Base-by-base conservation (phyloP, 2,797 vertebrate species). In the Tragopan temminckii region DNA sequence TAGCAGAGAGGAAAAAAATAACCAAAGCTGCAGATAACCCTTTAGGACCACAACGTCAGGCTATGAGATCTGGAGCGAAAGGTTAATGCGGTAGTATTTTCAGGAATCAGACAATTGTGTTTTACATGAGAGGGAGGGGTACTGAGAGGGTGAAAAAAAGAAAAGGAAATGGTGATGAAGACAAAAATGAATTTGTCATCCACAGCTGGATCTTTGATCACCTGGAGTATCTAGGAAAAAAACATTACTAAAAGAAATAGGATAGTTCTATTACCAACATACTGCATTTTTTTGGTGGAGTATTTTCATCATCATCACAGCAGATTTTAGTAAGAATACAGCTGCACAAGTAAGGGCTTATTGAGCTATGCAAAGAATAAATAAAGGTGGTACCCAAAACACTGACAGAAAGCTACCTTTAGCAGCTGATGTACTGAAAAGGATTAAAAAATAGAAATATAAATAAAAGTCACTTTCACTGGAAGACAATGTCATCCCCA, bases 11-110 rank as follows among this genome's bases (percentile, higher is more conserved):
- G 48, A 81, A 95, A 95, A 97, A 97, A 95, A 95, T 86, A 95
- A 89, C 93, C 82, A 93, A 94, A 96, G 94, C 91, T 94, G 85
- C 94, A 95, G 93, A 96, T 97, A 95, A 97, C 96, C 94, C 95
- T 97, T 94, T 81, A 95, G 90, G 83, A 93, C 70, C 90, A 95
- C 55, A 96, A 80, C 13, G 13, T 80, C 79, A 92, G 74, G 62
- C 66, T 83, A 46, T 35, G 53, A 94, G 83, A 88, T 93, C 69
- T 18, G 29, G 29, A 95, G 77, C 66, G 86, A 93, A 92, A 93
- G 87, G 77, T 93, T 89, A 94, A 94, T 66, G 72, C 59, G 76
- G 61, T 46, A 66, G 68, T 62, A 90, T 96, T 94, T 94, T 94
- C 88, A 96, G 62, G 64, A 95, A 94, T 82, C 53, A 67, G 59